phyloP scores from a whole-genome alignment of 2,888 invertebrate genomes.

The Therioaphis trifolii region DNA sequence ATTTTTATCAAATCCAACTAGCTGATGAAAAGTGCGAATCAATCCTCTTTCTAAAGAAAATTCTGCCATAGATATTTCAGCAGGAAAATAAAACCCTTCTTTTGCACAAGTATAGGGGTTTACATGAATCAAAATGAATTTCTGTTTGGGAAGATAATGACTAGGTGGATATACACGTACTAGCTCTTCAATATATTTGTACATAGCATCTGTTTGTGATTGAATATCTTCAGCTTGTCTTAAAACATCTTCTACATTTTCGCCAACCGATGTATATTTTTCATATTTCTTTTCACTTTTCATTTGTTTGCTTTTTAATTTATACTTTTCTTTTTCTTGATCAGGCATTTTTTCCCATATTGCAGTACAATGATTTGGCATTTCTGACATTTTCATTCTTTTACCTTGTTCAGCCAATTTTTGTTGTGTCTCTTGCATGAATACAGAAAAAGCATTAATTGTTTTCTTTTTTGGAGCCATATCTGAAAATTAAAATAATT shows the following conservation, averaged over 20 bases:
- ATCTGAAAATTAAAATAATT: too few species aligned
- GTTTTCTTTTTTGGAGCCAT: slow-evolving; percentile 52
- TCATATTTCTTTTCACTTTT: neutral
- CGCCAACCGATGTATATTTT: slow-evolving; percentile 45
- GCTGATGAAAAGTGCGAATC: slow-evolving; percentile 32
- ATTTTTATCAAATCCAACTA: slow-evolving; percentile 44
- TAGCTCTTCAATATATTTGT: slow-evolving; percentile 37
- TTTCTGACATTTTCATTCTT: slow-evolving; percentile 4
- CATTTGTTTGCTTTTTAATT: neutral
- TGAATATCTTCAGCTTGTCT: neutral
- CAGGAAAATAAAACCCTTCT: slow-evolving; percentile 50
- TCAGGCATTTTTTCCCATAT: slow-evolving; percentile 38
- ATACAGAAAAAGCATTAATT: slow-evolving; percentile 6
- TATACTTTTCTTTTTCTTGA: slow-evolving; percentile 11
- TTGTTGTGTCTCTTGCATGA: slow-evolving; percentile 28
- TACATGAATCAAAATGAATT: slow-evolving; percentile 53
- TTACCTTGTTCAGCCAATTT: neutral
- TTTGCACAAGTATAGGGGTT: slow-evolving; percentile 39
- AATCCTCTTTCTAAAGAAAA: slow-evolving; percentile 50
- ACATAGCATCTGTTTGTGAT: slow-evolving; percentile 27
- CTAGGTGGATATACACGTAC: neutral
- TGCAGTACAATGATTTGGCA: slow-evolving; percentile 29
- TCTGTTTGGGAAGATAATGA: slow-evolving; percentile 38
- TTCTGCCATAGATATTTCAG: slow-evolving; percentile 46
- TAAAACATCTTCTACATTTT: slow-evolving; percentile 31